phyloP scores from a whole-genome alignment of 2,113 vertebrate genomes.

The Callospermophilus lateralis region DNA sequence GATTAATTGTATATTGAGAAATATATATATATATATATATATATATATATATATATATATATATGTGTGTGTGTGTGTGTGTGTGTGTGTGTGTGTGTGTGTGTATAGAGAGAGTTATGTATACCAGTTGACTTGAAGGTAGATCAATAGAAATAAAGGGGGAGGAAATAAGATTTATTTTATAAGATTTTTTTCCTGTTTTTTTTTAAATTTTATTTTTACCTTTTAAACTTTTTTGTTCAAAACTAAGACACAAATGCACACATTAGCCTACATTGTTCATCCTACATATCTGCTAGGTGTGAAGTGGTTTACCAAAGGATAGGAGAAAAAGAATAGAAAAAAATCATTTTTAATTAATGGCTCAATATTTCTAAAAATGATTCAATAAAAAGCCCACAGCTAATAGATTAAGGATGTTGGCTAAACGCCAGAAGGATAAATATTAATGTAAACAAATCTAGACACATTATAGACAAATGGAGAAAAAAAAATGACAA shows the following conservation, averaged over 20 bases:
- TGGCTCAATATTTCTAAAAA: background rate
- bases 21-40: too few relatives aligned
- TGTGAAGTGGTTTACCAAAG: background rate
- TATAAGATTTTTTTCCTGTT: too few relatives aligned
- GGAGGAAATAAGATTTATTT: background rate
- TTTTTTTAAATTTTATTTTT: too few relatives aligned
- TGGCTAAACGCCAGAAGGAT: background rate
- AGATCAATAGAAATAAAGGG: background rate
- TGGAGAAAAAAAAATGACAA: background rate
- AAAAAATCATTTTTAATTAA: constrained; percentile 35
- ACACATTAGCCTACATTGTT: too few relatives aligned
- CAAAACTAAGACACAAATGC: too few relatives aligned
- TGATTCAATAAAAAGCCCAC: background rate
- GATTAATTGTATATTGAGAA: background rate
- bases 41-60: too few relatives aligned
- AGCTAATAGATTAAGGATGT: background rate
- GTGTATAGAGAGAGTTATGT: too few relatives aligned
- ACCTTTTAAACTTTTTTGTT: too few relatives aligned
- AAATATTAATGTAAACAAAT: background rate
- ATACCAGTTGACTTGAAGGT: background rate
- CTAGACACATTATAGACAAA: background rate
- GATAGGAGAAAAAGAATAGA: background rate
- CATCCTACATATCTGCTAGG: background rate
- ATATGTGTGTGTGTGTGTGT: too few relatives aligned
- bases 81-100: too few relatives aligned